Base-by-base conservation (phyloP, 2,888 invertebrate genomes). In the Ferdinandea cuprea region DNA sequence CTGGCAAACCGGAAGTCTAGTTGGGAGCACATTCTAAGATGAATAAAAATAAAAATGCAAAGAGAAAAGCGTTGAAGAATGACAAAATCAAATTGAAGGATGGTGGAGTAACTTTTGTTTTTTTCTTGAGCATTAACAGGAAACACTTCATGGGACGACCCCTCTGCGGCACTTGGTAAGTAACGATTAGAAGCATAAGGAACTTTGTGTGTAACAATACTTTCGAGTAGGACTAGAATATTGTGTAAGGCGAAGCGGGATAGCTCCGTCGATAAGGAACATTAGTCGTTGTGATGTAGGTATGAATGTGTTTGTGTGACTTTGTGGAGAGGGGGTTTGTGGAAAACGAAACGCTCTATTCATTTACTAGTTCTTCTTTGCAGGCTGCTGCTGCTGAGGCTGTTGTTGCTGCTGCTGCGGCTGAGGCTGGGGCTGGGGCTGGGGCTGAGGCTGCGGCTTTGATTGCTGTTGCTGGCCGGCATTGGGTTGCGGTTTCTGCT, bases 181-280 rank as follows among this genome's bases (percentile, higher is more conserved):
- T 48, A 81, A 65, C 30, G n/a, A 59, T 76, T 35, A 81, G 52
- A 54, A 59, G 65, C 54, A 77, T 61, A 48, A 83, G 83, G 83
- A 83, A 83, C 83, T 83, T 66, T 21, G 59, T 71, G 71, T 71
- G 54, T 73, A 83, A 68, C 72, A 77, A 72, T 83, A 83, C 68
- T 68, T 78, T 77, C 17, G 61, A 68, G 54, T 68, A 73, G 83
- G 83, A 83, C 83, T 83, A 83, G 83, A 83, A 68, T 74, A 80
- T 73, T 63, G 61, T 83, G 48, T 73, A 83, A 78, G 77, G 78
- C 83, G 56, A 83, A 83, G 83, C 83, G 28, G 52, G 17, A 28
- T 59, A 42, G 63, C 66, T 9, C 72, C 66, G 35, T 48, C 52
- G 65, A 21, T 58, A 78, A 78, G 83, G 77, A 83, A 78, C 83